A percentile compares a stretch with the other conserved stretches of the same genome.
Evolutionary conservation across 2,113 vertebrate species (phyloP).

Genomic region (Cynocephalus volans): DNA sequence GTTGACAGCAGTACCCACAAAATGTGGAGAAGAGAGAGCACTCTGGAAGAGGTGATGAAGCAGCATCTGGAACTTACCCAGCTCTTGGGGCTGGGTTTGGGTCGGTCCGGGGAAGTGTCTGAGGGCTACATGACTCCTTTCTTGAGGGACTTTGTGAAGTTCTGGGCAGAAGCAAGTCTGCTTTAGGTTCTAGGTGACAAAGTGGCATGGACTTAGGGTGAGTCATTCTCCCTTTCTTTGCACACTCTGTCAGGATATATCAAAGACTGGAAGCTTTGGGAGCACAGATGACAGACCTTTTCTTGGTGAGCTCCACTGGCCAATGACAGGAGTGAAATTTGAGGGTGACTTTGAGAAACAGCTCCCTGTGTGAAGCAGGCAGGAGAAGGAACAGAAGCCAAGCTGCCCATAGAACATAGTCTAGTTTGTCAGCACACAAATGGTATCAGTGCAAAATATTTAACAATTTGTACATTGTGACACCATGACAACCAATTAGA

Average conservation of each 20-base stretch:
- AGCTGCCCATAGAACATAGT: background rate
- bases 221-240: background rate
- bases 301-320: background rate
- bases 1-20: background rate
- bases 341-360: background rate
- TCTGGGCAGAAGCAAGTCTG: background rate
- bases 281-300: background rate
- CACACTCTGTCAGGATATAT: fast-evolving
- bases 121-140: background rate
- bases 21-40: background rate
- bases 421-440: background rate
- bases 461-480: background rate
- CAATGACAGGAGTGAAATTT: background rate
- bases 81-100: background rate
- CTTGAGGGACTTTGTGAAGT: background rate
- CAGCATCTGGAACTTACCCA: background rate
- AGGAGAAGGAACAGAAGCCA: background rate
- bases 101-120: background rate
- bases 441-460: background rate
- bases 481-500: background rate
- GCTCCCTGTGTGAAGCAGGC: background rate
- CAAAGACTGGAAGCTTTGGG: background rate
- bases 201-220: background rate
- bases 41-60: background rate
- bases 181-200: background rate